Evolutionary conservation across 2,888 invertebrate species (phyloP).

Genomic region (Fabriciana adippe): DNA sequence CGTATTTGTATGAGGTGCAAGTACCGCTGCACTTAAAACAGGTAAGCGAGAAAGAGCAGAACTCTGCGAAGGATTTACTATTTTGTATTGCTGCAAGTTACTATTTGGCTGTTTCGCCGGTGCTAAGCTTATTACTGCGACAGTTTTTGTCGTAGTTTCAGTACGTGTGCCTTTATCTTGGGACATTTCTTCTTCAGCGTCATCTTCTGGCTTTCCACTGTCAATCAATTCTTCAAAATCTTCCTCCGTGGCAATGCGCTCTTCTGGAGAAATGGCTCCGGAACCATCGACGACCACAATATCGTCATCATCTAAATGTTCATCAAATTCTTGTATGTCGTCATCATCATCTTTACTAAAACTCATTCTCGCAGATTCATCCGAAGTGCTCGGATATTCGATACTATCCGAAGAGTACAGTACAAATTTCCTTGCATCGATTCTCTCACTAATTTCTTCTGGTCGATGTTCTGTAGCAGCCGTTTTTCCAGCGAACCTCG

Average conservation of each 20-base stretch:
- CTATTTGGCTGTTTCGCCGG: conserved; percentile 68
- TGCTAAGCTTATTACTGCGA: conserved; percentile 76
- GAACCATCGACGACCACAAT: conserved; percentile 84
- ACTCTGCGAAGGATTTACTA: conserved; percentile 61
- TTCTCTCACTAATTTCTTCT: conserved; percentile 55
- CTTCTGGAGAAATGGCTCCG: conserved; percentile 83
- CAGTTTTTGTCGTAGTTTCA: conserved; percentile 79
- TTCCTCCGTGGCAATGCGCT: conserved; percentile 84
- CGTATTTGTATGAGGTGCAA: conserved; percentile 69
- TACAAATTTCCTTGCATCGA: conserved; percentile 84
- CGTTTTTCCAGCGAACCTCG: conserved; percentile 60
- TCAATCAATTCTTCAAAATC: conserved; percentile 86
- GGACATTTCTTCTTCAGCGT: conserved; percentile 58
- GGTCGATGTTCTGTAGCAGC: conserved; percentile 47
- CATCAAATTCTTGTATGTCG: conserved; percentile 63
- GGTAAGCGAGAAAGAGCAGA: conserved; percentile 65
- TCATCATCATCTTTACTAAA: conserved; percentile 62
- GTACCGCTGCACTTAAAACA: conserved; percentile 61
- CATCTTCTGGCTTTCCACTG: conserved; percentile 82
- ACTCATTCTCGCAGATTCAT: conserved; percentile 74
- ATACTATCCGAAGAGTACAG: conserved; percentile 84
- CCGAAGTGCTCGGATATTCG: conserved; percentile 81
- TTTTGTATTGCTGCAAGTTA: conserved; percentile 73
- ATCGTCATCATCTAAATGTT: conserved; percentile 81
- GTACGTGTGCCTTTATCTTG: conserved; percentile 72